A percentile compares a stretch with the other conserved stretches of the same genome.
Evolutionary conservation across 2,797 vertebrate genomes (phyloP).

Genomic region (Aeoliscus strigatus): DNA sequence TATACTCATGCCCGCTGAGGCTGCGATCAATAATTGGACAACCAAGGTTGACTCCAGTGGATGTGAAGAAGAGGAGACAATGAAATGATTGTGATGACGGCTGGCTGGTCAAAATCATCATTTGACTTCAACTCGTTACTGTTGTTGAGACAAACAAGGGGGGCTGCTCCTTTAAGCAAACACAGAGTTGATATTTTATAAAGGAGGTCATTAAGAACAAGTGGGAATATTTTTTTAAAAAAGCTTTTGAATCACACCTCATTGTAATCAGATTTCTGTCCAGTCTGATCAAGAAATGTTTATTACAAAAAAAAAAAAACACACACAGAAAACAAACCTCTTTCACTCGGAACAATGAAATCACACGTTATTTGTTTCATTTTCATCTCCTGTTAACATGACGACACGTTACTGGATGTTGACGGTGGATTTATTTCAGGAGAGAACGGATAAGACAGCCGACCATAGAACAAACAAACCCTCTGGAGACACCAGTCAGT

Average conservation of each 20-base stretch:
- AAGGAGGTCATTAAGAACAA: too few species aligned
- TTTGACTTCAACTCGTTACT: too few species aligned
- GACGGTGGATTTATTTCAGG: conserved; percentile 38
- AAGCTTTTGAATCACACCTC: conserved; percentile 33
- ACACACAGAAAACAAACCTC: conserved; percentile 19
- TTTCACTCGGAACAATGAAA: conserved; percentile 26
- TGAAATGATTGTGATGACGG: too few species aligned
- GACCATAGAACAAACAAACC: conserved; percentile 5
- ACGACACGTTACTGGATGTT: conserved; percentile 23
- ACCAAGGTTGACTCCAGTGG: not conserved
- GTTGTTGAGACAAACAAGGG: too few species aligned
- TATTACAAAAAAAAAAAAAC: conserved; percentile 56
- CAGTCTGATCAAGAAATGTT: conserved; percentile 46
- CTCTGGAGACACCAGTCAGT: conserved; percentile 8
- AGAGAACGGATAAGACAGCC: conserved; percentile 14
- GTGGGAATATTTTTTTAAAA: too few species aligned
- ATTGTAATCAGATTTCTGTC: conserved; percentile 55
- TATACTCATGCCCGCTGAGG: not conserved
- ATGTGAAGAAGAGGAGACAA: too few species aligned
- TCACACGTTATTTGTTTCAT: conserved; percentile 32
- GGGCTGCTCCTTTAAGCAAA: not conserved
- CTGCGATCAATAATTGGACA: not conserved
- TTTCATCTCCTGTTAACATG: conserved; percentile 9
- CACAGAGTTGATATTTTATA: too few species aligned
- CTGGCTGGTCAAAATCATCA: too few species aligned